A percentile compares a stretch with the other conserved stretches of the same genome.
These are phyloP conservation scores for Electrophaes corylata DNA, from an alignment of 2,888 invertebrate genomes.

Conservation along the genomic window DNA sequence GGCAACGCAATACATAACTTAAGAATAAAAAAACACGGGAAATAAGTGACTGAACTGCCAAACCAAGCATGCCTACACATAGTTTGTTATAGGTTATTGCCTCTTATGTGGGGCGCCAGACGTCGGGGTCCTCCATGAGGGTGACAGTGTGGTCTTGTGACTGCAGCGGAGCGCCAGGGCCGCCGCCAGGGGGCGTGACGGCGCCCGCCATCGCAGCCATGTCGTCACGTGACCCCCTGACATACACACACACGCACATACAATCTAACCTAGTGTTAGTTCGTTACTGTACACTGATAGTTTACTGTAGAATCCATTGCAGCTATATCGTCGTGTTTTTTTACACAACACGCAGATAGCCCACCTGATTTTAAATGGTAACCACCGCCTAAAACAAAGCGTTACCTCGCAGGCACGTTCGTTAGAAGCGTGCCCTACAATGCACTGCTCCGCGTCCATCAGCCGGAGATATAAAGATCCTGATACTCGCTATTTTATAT, in stretches of 20 bases:
- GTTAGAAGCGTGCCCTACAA: too few relatives aligned
- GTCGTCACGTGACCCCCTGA: slow-evolving; percentile 92
- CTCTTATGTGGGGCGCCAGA: slow-evolving; percentile 95
- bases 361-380: too few relatives aligned
- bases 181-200: slow-evolving; percentile 85
- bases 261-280: slow-evolving; percentile 1
- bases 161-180: slow-evolving; percentile 64
- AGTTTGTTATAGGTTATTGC: slow-evolving; percentile 44
- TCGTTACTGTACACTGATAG: background rate
- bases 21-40: too few relatives aligned
- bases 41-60: background rate
- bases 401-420: too few relatives aligned
- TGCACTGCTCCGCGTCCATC: too few relatives aligned
- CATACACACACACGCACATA: slow-evolving; percentile 8
- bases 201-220: slow-evolving; percentile 92
- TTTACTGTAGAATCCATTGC: too few relatives aligned
- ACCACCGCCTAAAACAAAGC: too few relatives aligned
- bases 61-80: slow-evolving; percentile 21
- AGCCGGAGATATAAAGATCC: too few relatives aligned
- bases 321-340: too few relatives aligned
- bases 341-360: too few relatives aligned
- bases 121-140: slow-evolving; percentile 96
- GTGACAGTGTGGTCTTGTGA: slow-evolving; percentile 89
- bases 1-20: too few relatives aligned
- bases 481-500: too few relatives aligned